phyloP scores from a whole-genome alignment of 2,888 invertebrate genomes.

The Agonopterix arenella region DNA sequence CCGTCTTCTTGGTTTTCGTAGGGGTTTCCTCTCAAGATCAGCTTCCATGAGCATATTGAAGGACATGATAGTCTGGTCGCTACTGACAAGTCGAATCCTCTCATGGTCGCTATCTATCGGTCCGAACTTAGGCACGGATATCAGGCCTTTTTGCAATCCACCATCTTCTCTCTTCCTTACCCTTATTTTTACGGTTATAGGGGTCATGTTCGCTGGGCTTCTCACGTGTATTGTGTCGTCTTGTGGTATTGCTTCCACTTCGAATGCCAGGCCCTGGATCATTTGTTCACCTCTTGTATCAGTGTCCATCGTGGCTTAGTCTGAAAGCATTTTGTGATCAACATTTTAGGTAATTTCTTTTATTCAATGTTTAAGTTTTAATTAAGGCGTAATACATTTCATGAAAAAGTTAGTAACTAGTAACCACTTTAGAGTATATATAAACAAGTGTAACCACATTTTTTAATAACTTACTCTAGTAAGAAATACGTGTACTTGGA shows the following conservation, averaged over 20 bases:
- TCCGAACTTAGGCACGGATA: slow-evolving; percentile 32
- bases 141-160: slow-evolving; percentile 21
- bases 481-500: too few species aligned
- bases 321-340: slow-evolving; percentile 3
- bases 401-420: too few species aligned
- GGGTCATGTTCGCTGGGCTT: slow-evolving; percentile 26
- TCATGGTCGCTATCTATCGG: slow-evolving; percentile 20
- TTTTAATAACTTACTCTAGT: too few species aligned
- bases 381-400: too few species aligned
- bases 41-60: slow-evolving; percentile 53
- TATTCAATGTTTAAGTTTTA: too few species aligned
- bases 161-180: slow-evolving; percentile 43
- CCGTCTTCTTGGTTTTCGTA: slow-evolving; percentile 30
- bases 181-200: slow-evolving; percentile 52
- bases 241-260: slow-evolving; percentile 47
- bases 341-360: slow-evolving; percentile 4
- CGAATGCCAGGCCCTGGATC: slow-evolving; percentile 28
- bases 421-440: too few species aligned
- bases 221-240: slow-evolving; percentile 19
- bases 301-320: background rate
- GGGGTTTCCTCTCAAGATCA: slow-evolving; percentile 28
- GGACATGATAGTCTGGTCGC: slow-evolving; percentile 59
- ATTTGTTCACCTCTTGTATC: too few species aligned
- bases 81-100: slow-evolving; percentile 41
- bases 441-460: too few species aligned